A percentile compares a stretch with the other conserved stretches of the same genome.
Evolutionary conservation across 1,140 invertebrate genomes (phyloP).

Genomic region (Tyrophagus putrescentiae): DNA sequence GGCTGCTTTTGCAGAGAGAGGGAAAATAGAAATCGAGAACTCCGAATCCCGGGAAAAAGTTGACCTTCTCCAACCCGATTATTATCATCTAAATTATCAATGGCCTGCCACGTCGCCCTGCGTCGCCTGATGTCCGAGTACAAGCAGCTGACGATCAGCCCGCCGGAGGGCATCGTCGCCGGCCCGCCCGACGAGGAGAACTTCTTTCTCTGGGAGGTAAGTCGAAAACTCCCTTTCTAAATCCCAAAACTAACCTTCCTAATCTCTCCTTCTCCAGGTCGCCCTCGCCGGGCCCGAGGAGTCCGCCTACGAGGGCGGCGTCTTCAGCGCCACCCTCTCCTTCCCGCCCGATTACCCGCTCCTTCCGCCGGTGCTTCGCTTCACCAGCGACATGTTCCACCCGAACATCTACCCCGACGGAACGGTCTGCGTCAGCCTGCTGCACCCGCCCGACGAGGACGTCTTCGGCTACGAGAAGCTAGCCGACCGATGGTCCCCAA

Average conservation of each 20-base stretch:
- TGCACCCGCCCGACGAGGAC: slow-evolving; percentile 92
- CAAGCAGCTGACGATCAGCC: slow-evolving; percentile 92
- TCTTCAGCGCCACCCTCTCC: slow-evolving; percentile 85
- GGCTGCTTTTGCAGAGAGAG: too few species aligned
- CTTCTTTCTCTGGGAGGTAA: slow-evolving; percentile 99
- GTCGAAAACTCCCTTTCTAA: not conserved
- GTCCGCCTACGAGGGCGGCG: slow-evolving; percentile 95
- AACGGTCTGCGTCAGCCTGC: slow-evolving; percentile 93
- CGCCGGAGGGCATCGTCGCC: slow-evolving; percentile 89
- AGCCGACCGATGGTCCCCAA: slow-evolving; percentile 92
- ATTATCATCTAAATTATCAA: too few species aligned
- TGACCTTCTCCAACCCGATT: too few species aligned
- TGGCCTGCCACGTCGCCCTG: too few species aligned
- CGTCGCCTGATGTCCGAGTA: slow-evolving; percentile 93
- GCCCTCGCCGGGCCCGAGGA: slow-evolving; percentile 65
- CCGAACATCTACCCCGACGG: slow-evolving; percentile 97
- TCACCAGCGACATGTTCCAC: slow-evolving; percentile 98
- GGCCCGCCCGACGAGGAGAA: slow-evolving; percentile 97
- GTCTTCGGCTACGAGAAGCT: slow-evolving; percentile 98
- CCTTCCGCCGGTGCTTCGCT: slow-evolving; percentile 98
- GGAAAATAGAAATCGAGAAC: too few species aligned
- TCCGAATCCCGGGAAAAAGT: too few species aligned
- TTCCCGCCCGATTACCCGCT: slow-evolving; percentile 96
- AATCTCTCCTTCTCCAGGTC: slow-evolving; percentile 13
- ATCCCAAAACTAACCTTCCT: too few species aligned